Base-by-base conservation (phyloP, 2,113 vertebrate genomes). In the Thomomys bottae region DNA sequence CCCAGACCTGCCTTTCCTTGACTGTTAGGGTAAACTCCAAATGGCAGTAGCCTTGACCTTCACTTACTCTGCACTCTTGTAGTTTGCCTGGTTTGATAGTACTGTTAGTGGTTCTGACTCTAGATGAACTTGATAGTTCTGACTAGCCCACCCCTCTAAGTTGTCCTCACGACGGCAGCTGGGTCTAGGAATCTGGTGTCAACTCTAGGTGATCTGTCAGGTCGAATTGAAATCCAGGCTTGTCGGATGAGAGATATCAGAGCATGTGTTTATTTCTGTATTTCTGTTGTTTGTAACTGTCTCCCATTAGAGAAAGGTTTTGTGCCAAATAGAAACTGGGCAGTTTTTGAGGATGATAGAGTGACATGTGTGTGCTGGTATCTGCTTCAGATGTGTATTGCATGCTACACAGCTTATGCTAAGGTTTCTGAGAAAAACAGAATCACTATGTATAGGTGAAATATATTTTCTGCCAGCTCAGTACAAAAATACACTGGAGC, bases 401-500 rank as follows among this genome's bases (percentile, higher is more conserved):
- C 17, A 88, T 71, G 21, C 23, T 70, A 24, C 8, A 34, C 12
- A 77, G 90, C 38, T 88, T 88, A 38, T 3, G 4, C 10, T 64
- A 63, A 84, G 30, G n/a, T 80, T 54, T 90, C 78, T 40, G 32
- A 18, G 30, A 20, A 9, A 21, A 11, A n/a, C 45, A 21, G 79
- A 80, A 49, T 59, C 32, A 64, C 24, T n/a, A 9, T 34, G 8
- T n/a, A 18, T 8, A 9, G 4, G 40, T 26, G 18, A 91, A 82
- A 66, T 78, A 88, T 87, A n/a, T 81, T 91, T 78, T 54, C 61
- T 75, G 59, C 5, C 26, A 88, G 45, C 24, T 34, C 9, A 81
- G 54, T 17, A 75, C 26, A 91, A 88, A 36, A 78, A 73, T 49
- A 89, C 77, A 88, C 38, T 88, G 73, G 75, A 84, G 66, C 18